phyloP scores from a whole-genome alignment of 2,113 vertebrate species.

The Xiphophorus maculatus region DNA sequence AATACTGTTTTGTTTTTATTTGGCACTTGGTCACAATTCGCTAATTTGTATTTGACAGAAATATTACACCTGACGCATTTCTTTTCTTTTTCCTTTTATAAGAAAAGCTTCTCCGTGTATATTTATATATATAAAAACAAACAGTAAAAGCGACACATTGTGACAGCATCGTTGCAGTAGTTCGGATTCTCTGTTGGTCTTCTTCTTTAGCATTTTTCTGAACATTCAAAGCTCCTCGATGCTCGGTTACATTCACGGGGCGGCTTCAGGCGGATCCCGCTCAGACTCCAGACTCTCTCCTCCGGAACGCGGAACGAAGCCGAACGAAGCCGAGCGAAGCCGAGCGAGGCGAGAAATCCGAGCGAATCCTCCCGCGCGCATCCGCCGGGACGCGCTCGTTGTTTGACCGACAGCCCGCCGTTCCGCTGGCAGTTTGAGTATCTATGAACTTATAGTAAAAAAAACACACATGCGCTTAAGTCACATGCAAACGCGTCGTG shows the following conservation, averaged over 20 bases:
- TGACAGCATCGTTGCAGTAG: constrained; percentile 68
- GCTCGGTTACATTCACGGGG: constrained; percentile 35
- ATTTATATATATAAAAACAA: neutral
- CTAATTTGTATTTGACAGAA: constrained; percentile 73
- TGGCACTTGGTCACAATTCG: constrained; percentile 81
- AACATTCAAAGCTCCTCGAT: constrained; percentile 68
- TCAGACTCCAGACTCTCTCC: neutral
- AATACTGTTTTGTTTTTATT: constrained; percentile 82
- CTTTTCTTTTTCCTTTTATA: neutral
- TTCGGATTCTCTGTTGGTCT: constrained; percentile 58
- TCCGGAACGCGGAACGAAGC: no score
- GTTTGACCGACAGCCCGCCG: neutral
- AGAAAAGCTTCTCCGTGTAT: constrained; percentile 28
- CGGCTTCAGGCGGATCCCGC: neutral
- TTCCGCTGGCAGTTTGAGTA: constrained; percentile 24
- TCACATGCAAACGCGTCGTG: constrained; percentile 63
- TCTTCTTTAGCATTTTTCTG: constrained; percentile 56
- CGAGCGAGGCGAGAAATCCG: neutral
- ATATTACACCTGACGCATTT: constrained; percentile 61
- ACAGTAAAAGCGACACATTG: constrained; percentile 63
- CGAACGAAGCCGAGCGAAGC: no score
- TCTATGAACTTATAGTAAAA: constrained; percentile 40
- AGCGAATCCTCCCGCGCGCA: neutral
- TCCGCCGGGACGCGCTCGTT: neutral
- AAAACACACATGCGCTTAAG: constrained; percentile 58